These are phyloP conservation scores for Mesaphorura yosii DNA, from an alignment of 1,140 invertebrate species.

Conservation along the genomic window DNA sequence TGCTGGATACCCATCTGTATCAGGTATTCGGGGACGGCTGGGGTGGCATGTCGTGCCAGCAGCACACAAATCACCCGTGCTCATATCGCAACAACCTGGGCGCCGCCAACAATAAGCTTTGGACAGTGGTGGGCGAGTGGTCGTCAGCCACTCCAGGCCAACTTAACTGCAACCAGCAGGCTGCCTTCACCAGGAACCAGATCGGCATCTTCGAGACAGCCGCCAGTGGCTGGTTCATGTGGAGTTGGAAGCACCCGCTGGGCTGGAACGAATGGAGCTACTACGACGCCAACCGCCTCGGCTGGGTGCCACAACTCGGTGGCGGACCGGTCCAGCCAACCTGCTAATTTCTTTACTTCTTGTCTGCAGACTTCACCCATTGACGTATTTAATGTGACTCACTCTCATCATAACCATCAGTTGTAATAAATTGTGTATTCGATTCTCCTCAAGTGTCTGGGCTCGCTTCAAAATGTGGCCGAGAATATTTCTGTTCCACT, in stretches of 20 bases:
- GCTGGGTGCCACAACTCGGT: slow-evolving; percentile 21
- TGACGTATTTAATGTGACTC: too few relatives aligned
- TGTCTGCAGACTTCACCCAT: too few relatives aligned
- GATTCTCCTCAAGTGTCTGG: too few relatives aligned
- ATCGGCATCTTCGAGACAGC: slow-evolving; percentile 21
- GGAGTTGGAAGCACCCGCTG: slow-evolving; percentile 22
- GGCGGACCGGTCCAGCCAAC: neutral
- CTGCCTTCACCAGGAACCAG: slow-evolving; percentile 20
- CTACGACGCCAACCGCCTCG: neutral
- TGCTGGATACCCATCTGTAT: slow-evolving; percentile 24
- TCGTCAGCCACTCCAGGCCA: slow-evolving; percentile 16
- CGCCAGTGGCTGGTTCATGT: slow-evolving; percentile 22
- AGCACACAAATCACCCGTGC: slow-evolving; percentile 15
- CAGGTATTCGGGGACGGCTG: slow-evolving; percentile 16
- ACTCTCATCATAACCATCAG: too few relatives aligned
- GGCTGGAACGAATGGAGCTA: slow-evolving; percentile 21
- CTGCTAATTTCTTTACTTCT: too few relatives aligned
- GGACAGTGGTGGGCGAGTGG: slow-evolving; percentile 23
- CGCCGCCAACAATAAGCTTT: slow-evolving; percentile 5
- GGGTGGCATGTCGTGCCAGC: slow-evolving; percentile 10
- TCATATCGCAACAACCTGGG: neutral
- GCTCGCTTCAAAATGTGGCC: too few relatives aligned
- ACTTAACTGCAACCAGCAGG: slow-evolving; percentile 9
- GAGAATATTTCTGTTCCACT: too few relatives aligned
- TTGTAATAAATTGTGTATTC: too few relatives aligned